Conservation (phyloP, 2,797 vertebrate species). For the Microctenopoma stevenorrisi region DNA sequence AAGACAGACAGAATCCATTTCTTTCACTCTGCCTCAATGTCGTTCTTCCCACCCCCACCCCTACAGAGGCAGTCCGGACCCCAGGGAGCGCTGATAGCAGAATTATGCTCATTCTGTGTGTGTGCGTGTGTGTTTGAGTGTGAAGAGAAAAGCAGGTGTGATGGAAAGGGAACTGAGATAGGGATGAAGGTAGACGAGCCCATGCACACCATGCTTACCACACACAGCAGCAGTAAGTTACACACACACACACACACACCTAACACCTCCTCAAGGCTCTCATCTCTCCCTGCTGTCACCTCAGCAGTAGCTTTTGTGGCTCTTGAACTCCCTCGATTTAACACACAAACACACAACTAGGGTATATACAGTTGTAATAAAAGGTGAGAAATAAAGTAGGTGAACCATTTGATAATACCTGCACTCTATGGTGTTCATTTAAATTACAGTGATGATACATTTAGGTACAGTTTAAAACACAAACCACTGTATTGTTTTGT, state of each 20-base stretch:
- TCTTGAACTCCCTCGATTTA: conserved; percentile 49
- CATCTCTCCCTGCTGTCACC: conserved; percentile 59
- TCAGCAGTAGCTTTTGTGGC: conserved; percentile 46
- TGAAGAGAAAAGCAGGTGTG: conserved; percentile 16
- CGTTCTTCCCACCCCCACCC: neutral
- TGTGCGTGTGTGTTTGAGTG: conserved; percentile 4
- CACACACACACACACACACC: conserved; percentile 15
- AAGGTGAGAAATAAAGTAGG: no score
- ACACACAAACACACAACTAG: conserved; percentile 14
- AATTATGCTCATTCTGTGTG: conserved; percentile 40
- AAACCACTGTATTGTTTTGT: no score
- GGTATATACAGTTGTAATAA: neutral
- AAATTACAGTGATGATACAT: no score
- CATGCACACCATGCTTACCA: conserved; percentile 2
- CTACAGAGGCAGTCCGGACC: conserved; percentile 29
- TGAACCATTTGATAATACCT: no score
- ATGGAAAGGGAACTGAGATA: conserved; percentile 32
- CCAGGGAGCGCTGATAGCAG: conserved; percentile 51
- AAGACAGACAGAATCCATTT: conserved; percentile 45
- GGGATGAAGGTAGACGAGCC: conserved; percentile 32
- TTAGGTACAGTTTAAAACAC: no score
- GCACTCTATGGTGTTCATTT: no score
- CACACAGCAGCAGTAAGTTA: neutral
- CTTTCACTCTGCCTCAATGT: conserved; percentile 23
- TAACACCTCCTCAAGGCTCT: conserved; percentile 53